Conservation (phyloP, 2,888 invertebrate species). For the Drosophila pseudotalamancana region DNA sequence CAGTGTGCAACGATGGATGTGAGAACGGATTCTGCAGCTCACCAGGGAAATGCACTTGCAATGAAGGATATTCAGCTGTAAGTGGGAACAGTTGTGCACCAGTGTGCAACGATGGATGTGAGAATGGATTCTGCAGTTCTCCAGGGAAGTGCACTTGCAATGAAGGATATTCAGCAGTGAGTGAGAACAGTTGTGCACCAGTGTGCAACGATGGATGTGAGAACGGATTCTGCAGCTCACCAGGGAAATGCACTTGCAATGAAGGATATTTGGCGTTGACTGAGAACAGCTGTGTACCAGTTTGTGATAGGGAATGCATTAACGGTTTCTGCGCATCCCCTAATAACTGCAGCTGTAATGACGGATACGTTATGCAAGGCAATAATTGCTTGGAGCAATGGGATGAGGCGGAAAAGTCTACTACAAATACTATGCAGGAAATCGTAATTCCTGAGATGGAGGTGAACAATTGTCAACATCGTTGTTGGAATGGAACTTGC, state of each 20-base stretch:
- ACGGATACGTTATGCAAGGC: slow-evolving; percentile 7
- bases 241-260: slow-evolving; percentile 20
- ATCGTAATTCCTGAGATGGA: not conserved
- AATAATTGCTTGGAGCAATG: slow-evolving; percentile 13
- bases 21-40: slow-evolving; percentile 24
- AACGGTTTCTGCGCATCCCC: slow-evolving; percentile 35
- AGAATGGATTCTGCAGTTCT: slow-evolving; percentile 21
- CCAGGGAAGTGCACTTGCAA: slow-evolving; percentile 19
- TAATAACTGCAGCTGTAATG: slow-evolving; percentile 22
- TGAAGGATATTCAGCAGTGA: slow-evolving; percentile 1
- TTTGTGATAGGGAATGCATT: slow-evolving; percentile 9
- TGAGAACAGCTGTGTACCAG: slow-evolving; percentile 13
- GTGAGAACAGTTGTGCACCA: slow-evolving; percentile 8
- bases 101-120: not conserved
- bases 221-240: slow-evolving; percentile 30
- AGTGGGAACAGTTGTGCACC: slow-evolving; percentile 15
- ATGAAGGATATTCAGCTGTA: not conserved
- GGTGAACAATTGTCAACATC: slow-evolving; percentile 9
- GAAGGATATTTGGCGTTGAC: slow-evolving; percentile 7
- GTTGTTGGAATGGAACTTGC: slow-evolving; percentile 58
- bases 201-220: slow-evolving; percentile 11
- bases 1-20: slow-evolving; percentile 16
- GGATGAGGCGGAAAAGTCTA: not conserved
- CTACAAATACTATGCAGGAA: not conserved
- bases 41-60: slow-evolving; percentile 26